Percentiles rank a stretch among this genome's conserved stretches.
These are phyloP conservation scores for Chironomus riparius DNA, from an alignment of 2,888 invertebrate species.

Conservation along the genomic window DNA sequence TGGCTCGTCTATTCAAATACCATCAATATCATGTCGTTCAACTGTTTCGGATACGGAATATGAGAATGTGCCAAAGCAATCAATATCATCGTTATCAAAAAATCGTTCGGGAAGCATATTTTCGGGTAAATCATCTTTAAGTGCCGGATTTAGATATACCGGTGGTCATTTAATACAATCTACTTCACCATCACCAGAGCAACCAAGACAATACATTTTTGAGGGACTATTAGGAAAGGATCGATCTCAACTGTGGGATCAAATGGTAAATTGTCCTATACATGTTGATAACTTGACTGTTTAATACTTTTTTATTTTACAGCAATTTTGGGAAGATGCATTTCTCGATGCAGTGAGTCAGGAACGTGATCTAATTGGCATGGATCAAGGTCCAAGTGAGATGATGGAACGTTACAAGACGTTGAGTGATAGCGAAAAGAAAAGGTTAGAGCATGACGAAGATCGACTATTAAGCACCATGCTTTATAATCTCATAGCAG, in stretches of 20 bases:
- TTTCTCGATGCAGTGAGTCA: constrained; percentile 79
- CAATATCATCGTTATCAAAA: constrained; percentile 54
- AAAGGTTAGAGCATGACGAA: constrained; percentile 95
- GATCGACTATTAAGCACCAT: constrained; percentile 91
- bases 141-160: constrained; percentile 78
- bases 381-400: constrained; percentile 98
- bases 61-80: constrained; percentile 54
- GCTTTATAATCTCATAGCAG: constrained; percentile 92
- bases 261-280: constrained; percentile 47
- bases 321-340: constrained; percentile 98
- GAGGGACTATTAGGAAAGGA: constrained; percentile 66
- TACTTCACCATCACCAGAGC: constrained; percentile 82
- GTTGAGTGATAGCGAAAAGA: constrained; percentile 83
- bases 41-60: constrained; percentile 92
- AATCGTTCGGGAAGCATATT: constrained; percentile 81
- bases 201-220: constrained; percentile 81
- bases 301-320: too few species aligned
- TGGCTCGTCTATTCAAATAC: constrained; percentile 45
- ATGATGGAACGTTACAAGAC: constrained; percentile 98
- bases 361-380: constrained; percentile 96
- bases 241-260: constrained; percentile 87
- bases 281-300: too few species aligned
- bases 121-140: constrained; percentile 84
- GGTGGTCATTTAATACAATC: constrained; percentile 80
- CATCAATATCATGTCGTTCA: constrained; percentile 66